Evolutionary conservation across 2,113 vertebrate species (phyloP), one percentile per base, ranked within the genome.

Genomic region (Callocephalon fimbriatum): DNA sequence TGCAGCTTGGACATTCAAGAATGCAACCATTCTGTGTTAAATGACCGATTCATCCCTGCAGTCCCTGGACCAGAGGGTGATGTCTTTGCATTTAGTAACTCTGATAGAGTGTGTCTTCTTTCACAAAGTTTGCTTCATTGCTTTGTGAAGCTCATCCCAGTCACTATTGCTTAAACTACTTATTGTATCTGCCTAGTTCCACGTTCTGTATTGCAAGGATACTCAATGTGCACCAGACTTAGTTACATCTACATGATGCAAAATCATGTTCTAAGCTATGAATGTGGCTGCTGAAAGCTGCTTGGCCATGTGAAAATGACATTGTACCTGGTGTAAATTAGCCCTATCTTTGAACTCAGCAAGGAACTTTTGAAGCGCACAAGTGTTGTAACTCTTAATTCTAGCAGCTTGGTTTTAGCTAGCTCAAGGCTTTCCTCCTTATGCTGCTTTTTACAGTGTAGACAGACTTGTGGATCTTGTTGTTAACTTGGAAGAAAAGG

Each of bases 221-320:
- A 25, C 13, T 86, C 6, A 6, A 13, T 0, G 0, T 7, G 18
- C 42, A 37, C 13, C 53, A 58, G 32, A 8, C 10, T 40, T 48
- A 29, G 12, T 80, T 72, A 22, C 4, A 23, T 5, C 10, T 22
- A 38, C 9, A 8, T 6, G 9, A 13, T 15, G 10, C 20, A 75
- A 44, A 62, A 47, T 65, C 8, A 2, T 59, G 13, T 61, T 54
- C 31, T 27, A 85, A 54, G 58, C 20, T 31, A 53, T 8, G 8
- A 11, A 51, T 38, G 31, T 61, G 51, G 15, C 27, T 67, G 14
- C 17, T 51, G 32, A 56, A 85, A 77, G 23, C 29, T 54, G 8
- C 68, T 29, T 65, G 42, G 47, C 32, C 4, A 7, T 19, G 18
- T 23, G n/a, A 48, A 15, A 7, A 6, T 51, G 59, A 40, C 29